Percentiles rank a stretch among this genome's conserved stretches.
phyloP scores from a whole-genome alignment of 2,888 invertebrate genomes.

The Synergus itoensis region DNA sequence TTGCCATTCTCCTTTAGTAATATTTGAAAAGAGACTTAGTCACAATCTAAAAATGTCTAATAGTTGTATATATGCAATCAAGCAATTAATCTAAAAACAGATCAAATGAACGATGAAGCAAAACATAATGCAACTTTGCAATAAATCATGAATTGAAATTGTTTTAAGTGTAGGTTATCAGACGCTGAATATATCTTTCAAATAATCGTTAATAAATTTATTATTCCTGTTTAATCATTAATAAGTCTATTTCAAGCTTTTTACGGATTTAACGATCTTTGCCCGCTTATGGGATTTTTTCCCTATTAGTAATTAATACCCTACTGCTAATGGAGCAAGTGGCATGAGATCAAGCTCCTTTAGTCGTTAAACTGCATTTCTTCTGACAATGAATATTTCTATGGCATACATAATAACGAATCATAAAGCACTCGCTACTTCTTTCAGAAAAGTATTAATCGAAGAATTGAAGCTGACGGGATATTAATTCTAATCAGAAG shows the following conservation, averaged over 20 bases:
- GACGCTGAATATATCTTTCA: conserved; percentile 9
- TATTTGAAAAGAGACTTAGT: neutral
- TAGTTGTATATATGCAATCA: neutral
- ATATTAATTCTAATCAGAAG: conserved; percentile 15
- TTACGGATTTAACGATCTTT: conserved; percentile 21
- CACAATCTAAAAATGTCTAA: neutral
- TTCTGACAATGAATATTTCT: conserved; percentile 10
- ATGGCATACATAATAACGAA: neutral
- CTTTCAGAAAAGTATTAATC: neutral
- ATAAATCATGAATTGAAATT: conserved; percentile 23
- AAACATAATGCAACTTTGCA: neutral
- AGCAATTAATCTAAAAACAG: conserved; percentile 13
- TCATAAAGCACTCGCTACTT: neutral
- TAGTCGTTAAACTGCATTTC: conserved; percentile 1
- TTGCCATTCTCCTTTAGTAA: neutral
- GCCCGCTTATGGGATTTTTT: neutral
- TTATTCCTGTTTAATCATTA: conserved; percentile 27
- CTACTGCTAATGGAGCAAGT: conserved; percentile 3
- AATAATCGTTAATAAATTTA: conserved; percentile 37
- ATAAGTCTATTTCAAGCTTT: conserved; percentile 10
- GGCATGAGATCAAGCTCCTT: conserved; percentile 15
- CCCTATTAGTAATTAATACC: conserved; percentile 15
- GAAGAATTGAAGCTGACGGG: neutral
- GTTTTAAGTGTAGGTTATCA: conserved; percentile 1
- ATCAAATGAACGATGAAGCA: conserved; percentile 1